Evolutionary conservation across 2,113 vertebrate species (phyloP), one percentile per base, ranked within the genome.

Genomic region (Muntiacus reevesi): DNA sequence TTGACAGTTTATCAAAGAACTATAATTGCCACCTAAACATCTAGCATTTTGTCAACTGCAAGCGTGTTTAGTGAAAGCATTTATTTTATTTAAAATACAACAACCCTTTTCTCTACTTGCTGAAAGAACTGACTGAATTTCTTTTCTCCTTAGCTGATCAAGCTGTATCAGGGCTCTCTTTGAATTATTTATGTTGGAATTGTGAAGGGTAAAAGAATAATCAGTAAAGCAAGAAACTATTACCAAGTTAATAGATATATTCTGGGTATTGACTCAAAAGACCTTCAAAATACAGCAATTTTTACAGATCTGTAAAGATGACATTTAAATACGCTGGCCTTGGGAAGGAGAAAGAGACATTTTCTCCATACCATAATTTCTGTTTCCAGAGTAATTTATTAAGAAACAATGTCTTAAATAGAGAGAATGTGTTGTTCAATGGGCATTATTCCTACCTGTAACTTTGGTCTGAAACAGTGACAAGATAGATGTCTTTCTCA

Each of bases 1-100:
- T 98, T 99, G 99, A 99, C 99, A 99, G 98, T 98, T 99, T 99
- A 98, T 99, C 98, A 99, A 99, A 98, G 98, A 98, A 98, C 98
- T 98, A 99, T 99, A 99, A 99, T 99, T 99, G 98, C 98, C 98
- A 99, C 98, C 99, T 99, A 99, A 99, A 99, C 98, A 99, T 98
- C 98, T 97, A 99, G 98, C 99, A 99, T 99, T 99, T 99, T 99
- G 99, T 99, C 99, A 99, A 99, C 99, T 98, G 98, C 89, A 89
- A 99, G 98, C 94, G 33, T 99, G 98, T 99, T 99, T 99, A 99
- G 98, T 98, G 98, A 99, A 99, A 99, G 99, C 98, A 98, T 99
- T 98, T 98, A 98, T 98, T 99, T 98, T 97, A 96, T 98, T 98
- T 98, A 97, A 97, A 98, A 98, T 98, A 98, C 97, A 94, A 33